These are phyloP conservation scores for Eutrigla gurnardus DNA, from an alignment of 2,797 vertebrate species.

Conservation along the genomic window DNA sequence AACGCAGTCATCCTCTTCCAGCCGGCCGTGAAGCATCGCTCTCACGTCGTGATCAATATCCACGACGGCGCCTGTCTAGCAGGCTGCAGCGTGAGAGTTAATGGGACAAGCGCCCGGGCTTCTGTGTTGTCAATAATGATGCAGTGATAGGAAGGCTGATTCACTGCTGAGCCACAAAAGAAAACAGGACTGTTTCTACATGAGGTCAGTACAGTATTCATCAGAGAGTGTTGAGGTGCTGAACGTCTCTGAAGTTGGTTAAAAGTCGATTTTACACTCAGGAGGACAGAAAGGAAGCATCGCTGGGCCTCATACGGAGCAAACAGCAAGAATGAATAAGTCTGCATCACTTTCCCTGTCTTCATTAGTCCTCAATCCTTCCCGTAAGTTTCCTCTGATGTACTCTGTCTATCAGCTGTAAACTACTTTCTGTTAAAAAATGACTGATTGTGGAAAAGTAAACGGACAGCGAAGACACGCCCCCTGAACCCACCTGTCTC, in stretches of 20 bases:
- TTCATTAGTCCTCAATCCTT: neutral
- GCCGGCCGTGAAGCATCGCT: constrained; percentile 55
- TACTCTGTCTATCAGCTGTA: neutral
- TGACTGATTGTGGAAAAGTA: neutral
- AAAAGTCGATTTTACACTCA: neutral
- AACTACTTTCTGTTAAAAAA: neutral
- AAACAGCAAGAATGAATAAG: neutral
- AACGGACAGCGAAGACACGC: neutral
- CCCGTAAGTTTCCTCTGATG: neutral
- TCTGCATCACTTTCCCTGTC: neutral
- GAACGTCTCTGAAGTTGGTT: neutral
- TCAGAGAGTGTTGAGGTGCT: neutral
- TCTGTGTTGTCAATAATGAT: constrained; percentile 65
- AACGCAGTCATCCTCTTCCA: constrained; percentile 32
- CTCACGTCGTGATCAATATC: constrained; percentile 83
- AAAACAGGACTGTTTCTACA: constrained; percentile 25
- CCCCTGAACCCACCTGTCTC: constrained; percentile 84
- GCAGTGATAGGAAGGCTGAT: constrained; percentile 64
- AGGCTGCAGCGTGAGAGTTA: constrained; percentile 72
- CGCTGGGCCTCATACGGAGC: neutral
- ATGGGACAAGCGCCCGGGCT: constrained; percentile 67
- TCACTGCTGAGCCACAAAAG: constrained; percentile 41
- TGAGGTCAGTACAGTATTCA: constrained; percentile 3
- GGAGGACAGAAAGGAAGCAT: neutral
- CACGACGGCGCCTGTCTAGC: constrained; percentile 79